These are phyloP conservation scores for Dioctria rufipes DNA, from an alignment of 2,888 invertebrate genomes.

Conservation along the genomic window DNA sequence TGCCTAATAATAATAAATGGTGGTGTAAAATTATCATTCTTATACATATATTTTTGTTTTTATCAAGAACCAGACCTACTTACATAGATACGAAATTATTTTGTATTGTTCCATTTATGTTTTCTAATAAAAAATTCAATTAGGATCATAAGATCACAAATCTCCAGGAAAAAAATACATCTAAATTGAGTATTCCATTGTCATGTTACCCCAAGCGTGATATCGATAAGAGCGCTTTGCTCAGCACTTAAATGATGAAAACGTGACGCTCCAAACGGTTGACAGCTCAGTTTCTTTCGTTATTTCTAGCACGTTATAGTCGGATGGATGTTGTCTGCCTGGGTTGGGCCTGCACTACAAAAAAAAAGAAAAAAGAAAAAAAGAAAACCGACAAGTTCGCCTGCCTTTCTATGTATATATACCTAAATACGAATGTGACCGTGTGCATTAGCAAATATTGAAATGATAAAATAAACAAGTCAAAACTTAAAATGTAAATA, in stretches of 20 bases:
- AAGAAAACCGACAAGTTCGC: too few relatives aligned
- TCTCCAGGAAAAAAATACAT: not conserved
- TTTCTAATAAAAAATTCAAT: not conserved
- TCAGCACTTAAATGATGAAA: not conserved
- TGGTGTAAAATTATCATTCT: too few relatives aligned
- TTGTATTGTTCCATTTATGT: too few relatives aligned
- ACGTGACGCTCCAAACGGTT: not conserved
- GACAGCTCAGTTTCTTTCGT: not conserved
- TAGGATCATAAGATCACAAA: not conserved
- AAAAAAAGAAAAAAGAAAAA: not conserved
- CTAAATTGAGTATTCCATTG: conserved; percentile 6
- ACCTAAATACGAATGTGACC: not conserved
- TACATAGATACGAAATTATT: too few relatives aligned
- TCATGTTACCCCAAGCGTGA: conserved; percentile 3
- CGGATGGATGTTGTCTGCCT: not conserved
- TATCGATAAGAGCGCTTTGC: not conserved
- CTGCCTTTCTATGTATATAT: not conserved
- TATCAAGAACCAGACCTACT: too few relatives aligned
- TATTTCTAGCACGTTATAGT: not conserved
- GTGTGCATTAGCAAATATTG: too few relatives aligned
- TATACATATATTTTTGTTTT: too few relatives aligned
- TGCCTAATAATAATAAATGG: too few relatives aligned
- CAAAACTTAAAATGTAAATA: too few relatives aligned
- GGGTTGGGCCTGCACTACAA: not conserved
- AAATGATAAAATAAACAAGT: too few relatives aligned